Evolutionary conservation across 2,888 invertebrate genomes (phyloP).

Genomic region (Drosophila pseudotalamancana): DNA sequence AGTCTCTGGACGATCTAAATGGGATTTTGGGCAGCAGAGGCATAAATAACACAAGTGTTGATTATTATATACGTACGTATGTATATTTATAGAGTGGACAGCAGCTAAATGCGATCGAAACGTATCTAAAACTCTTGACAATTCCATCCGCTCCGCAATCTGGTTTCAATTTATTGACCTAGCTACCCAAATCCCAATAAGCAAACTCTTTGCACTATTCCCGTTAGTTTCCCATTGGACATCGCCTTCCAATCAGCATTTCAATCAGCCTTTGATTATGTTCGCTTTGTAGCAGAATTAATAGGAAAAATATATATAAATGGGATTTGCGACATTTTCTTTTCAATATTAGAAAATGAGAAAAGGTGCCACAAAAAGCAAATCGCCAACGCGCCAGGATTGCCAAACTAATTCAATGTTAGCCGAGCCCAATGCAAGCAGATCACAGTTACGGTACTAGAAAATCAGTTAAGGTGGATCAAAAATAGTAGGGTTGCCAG

Average conservation of each 20-base stretch:
- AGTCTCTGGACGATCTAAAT: constrained; percentile 25
- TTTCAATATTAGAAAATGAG: too few relatives aligned
- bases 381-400: too few relatives aligned
- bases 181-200: not conserved
- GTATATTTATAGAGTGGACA: constrained; percentile 24
- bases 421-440: too few relatives aligned
- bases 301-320: too few relatives aligned
- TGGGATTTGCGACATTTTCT: too few relatives aligned
- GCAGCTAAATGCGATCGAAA: constrained; percentile 10
- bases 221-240: not conserved
- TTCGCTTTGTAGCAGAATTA: too few relatives aligned
- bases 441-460: too few relatives aligned
- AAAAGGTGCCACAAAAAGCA: too few relatives aligned
- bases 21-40: constrained; percentile 13
- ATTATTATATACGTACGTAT: not conserved
- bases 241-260: not conserved
- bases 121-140: not conserved
- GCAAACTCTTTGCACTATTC: not conserved
- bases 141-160: not conserved
- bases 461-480: too few relatives aligned
- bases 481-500: too few relatives aligned
- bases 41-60: constrained; percentile 29
- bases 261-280: not conserved
- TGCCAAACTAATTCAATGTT: too few relatives aligned
- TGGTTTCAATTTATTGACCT: constrained; percentile 8